phyloP scores from a whole-genome alignment of 2,888 invertebrate species.

The Aricia artaxerxes region DNA sequence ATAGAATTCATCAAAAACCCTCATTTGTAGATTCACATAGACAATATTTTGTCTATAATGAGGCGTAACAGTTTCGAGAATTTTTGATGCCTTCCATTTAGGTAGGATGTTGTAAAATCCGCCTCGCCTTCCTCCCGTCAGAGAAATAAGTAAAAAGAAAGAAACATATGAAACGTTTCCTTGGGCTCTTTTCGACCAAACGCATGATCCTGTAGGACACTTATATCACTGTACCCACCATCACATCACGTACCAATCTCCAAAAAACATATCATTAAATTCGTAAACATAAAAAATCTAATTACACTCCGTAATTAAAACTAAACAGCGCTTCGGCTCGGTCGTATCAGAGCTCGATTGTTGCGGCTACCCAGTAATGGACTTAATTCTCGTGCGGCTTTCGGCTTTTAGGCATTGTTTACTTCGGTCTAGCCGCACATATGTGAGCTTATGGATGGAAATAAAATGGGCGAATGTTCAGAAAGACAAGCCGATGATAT shows the following conservation, averaged over 20 bases:
- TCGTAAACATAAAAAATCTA: background rate
- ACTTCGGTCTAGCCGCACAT: constrained; percentile 52
- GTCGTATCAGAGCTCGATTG: constrained; percentile 52
- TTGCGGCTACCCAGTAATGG: constrained; percentile 70
- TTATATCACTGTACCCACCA: no score
- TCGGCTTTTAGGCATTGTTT: constrained; percentile 77
- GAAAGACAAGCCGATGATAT: background rate
- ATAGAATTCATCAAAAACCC: no score
- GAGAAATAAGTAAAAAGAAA: no score
- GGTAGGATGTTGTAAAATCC: no score
- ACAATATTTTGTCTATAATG: no score
- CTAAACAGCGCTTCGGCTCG: constrained; percentile 35
- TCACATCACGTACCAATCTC: background rate
- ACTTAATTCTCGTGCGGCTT: constrained; percentile 76
- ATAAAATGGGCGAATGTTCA: background rate
- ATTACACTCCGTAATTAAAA: constrained; percentile 31
- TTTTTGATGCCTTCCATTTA: no score
- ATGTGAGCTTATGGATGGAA: background rate
- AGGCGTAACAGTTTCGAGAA: no score
- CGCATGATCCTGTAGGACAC: no score
- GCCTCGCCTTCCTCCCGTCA: no score
- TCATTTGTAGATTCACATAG: no score
- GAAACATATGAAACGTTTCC: no score
- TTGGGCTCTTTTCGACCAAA: no score
- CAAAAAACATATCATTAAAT: background rate